phyloP scores from a whole-genome alignment of 2,113 vertebrate species.

The Lasiurus borealis region DNA sequence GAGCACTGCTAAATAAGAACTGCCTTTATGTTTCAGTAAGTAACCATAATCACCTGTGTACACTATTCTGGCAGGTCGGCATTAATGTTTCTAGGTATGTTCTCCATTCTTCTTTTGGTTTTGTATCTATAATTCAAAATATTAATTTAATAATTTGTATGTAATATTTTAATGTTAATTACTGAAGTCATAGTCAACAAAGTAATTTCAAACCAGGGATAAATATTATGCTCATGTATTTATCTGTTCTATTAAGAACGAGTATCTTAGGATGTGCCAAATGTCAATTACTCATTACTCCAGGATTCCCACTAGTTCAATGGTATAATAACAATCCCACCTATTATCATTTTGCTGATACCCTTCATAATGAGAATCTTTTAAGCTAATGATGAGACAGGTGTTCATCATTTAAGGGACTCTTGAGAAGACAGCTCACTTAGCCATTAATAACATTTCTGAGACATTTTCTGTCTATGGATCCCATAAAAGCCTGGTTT shows the following conservation, averaged over 20 bases:
- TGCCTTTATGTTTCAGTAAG: neutral
- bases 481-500: slow-evolving; percentile 54
- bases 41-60: neutral
- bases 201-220: slow-evolving; percentile 63
- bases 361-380: slow-evolving; percentile 69
- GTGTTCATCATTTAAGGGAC: slow-evolving; percentile 81
- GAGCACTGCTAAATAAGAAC: neutral
- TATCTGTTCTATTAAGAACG: slow-evolving; percentile 44
- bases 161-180: neutral
- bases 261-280: slow-evolving; percentile 67
- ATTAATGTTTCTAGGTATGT: neutral
- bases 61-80: neutral
- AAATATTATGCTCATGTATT: slow-evolving; percentile 64
- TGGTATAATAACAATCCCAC: slow-evolving; percentile 62
- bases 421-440: slow-evolving; percentile 70
- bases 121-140: slow-evolving; percentile 12
- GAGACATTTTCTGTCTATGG: slow-evolving; percentile 51
- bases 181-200: neutral
- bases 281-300: slow-evolving; percentile 76
- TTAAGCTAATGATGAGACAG: slow-evolving; percentile 78
- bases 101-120: neutral
- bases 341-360: slow-evolving; percentile 78
- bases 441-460: slow-evolving; percentile 68
- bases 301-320: slow-evolving; percentile 73
- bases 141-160: neutral